These are phyloP conservation scores for Hydrolagus affinis DNA, from an alignment of 2,113 vertebrate genomes.

Conservation along the genomic window DNA sequence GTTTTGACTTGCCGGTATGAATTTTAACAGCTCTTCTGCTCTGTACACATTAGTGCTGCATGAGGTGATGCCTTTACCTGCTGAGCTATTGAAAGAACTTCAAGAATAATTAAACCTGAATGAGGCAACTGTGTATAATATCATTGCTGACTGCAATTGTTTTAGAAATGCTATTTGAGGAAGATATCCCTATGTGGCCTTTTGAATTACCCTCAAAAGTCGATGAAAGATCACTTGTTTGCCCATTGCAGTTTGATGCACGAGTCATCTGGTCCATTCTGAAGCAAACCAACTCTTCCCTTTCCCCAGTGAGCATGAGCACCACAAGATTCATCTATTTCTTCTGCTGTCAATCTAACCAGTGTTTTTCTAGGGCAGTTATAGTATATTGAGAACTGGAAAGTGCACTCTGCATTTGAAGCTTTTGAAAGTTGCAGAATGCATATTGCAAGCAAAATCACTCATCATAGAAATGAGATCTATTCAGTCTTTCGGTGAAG, in stretches of 20 bases:
- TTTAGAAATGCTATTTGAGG: not conserved
- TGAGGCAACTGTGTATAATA: no score
- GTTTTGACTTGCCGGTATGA: no score
- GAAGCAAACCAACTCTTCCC: not conserved
- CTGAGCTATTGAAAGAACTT: no score
- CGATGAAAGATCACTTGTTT: not conserved
- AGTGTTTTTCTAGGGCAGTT: not conserved
- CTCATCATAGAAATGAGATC: not conserved
- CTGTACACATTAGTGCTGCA: no score
- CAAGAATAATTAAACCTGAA: no score
- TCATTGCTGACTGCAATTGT: not conserved
- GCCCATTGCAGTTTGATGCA: not conserved
- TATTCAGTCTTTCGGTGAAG: not conserved
- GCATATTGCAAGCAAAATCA: not conserved
- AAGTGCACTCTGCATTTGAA: not conserved
- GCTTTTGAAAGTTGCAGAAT: not conserved
- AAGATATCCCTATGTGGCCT: no score
- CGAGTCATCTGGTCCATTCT: not conserved
- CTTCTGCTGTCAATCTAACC: not conserved
- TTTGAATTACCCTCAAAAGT: conserved; percentile 1
- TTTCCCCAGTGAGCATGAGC: not conserved
- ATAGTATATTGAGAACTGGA: not conserved
- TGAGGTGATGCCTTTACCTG: no score
- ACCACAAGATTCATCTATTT: not conserved
- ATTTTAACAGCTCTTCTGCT: no score